phyloP scores from a whole-genome alignment of 1,140 invertebrate genomes.

The Euwallacea fornicatus region DNA sequence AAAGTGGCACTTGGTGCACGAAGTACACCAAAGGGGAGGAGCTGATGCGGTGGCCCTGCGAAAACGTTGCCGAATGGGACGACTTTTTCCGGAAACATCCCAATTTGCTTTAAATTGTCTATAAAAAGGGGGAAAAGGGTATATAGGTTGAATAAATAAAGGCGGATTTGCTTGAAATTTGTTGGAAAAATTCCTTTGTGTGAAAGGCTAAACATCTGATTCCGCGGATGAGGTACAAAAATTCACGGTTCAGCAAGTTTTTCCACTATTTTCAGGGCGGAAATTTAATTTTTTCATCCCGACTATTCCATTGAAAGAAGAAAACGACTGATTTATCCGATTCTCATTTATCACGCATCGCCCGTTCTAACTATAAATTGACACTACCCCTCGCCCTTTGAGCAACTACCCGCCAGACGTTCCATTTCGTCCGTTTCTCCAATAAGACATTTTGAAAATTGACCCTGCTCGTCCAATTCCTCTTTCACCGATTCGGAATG shows the following conservation, averaged over 20 bases:
- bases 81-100: constrained; percentile 46
- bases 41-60: constrained; percentile 46
- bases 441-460: constrained; percentile 5
- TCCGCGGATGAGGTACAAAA: too few relatives aligned
- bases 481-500: constrained; percentile 1
- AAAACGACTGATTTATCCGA: too few relatives aligned
- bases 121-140: too few relatives aligned
- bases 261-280: too few relatives aligned
- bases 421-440: neutral
- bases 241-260: too few relatives aligned
- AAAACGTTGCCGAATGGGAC: constrained; percentile 47
- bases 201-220: too few relatives aligned
- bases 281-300: too few relatives aligned
- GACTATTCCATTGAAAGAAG: too few relatives aligned
- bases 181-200: too few relatives aligned
- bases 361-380: neutral
- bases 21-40: constrained; percentile 45
- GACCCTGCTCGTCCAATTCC: neutral
- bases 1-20: constrained; percentile 48
- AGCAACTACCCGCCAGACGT: neutral
- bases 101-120: constrained; percentile 37
- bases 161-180: too few relatives aligned
- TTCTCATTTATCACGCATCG: too few relatives aligned
- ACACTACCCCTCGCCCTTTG: neutral
- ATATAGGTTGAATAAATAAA: too few relatives aligned